Evolutionary conservation across 2,797 vertebrate genomes (phyloP), one percentile per base, ranked within the genome.

Genomic region (Myiotriccus ornatus): DNA sequence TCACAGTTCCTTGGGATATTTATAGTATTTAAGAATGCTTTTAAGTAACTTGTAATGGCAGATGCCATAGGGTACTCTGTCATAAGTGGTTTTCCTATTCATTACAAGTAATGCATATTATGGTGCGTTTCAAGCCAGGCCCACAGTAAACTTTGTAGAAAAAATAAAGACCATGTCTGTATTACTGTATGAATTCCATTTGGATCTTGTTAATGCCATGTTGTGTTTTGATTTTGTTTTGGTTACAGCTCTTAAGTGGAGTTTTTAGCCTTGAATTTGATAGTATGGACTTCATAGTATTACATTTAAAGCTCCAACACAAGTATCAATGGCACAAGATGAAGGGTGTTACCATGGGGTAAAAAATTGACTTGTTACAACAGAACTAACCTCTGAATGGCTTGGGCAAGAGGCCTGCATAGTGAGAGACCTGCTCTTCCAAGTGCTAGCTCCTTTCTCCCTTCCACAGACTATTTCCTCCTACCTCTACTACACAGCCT

Each of bases 1-100:
- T 84, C 71, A 85, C 60, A 83, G 50, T 75, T 95, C 87, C 73
- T 85, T 92, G 68, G 9, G 59, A 63, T 94, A 95, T 92, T 84
- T 96, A 79, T 89, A 84, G 69, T 43, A 64, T 84, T 95, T 91
- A 78, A 91, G 85, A 95, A 93, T 92, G 70, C 85, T 96, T 93
- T 93, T 67, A 94, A 91, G 89, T 91, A 63, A 87, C 50, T 94
- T 89, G 39, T 41, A 89, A 78, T 67, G 56, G 87, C 69, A 93
- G 84, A 95, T 95, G 94, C 76, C 84, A 91, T 76, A 11, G 47
- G 56, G 59, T 89, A 78, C 59, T 84, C 78, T 91, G 87, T 94
- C 90, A 86, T 75, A 92, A 93, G 74, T 76, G 69, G 69, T 87
- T 92, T 95, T 85, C 63, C 93, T 90, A 78, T 76, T 94, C 65